These are phyloP conservation scores for Nysson spinosus DNA, from an alignment of 2,888 invertebrate species.

Conservation along the genomic window DNA sequence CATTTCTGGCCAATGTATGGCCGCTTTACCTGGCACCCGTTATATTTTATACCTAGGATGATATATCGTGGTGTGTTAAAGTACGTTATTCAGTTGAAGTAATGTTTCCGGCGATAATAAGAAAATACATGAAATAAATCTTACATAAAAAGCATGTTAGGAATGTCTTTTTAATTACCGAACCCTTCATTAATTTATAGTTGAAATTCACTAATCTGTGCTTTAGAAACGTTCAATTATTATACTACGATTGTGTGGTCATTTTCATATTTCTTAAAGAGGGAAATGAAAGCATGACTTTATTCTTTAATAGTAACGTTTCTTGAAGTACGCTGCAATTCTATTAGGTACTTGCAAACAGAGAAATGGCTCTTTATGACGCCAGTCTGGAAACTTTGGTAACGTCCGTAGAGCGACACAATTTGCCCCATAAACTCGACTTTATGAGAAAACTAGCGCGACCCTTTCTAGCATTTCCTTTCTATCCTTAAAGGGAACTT, in stretches of 20 bases:
- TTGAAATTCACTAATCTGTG: too few relatives aligned
- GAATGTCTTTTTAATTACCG: too few relatives aligned
- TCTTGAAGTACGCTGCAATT: constrained; percentile 47
- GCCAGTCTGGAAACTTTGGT: constrained; percentile 61
- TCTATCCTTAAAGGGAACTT: constrained; percentile 26
- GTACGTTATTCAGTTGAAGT: constrained; percentile 7
- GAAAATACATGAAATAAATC: constrained; percentile 13
- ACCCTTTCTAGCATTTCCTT: constrained; percentile 34
- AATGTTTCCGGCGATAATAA: too few relatives aligned
- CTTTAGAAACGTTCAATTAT: neutral
- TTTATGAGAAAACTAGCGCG: constrained; percentile 52
- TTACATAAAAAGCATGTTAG: too few relatives aligned
- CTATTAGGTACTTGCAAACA: constrained; percentile 53
- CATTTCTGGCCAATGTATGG: constrained; percentile 22
- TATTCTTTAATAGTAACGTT: constrained; percentile 53
- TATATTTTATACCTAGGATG: constrained; percentile 15
- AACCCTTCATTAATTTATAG: too few relatives aligned
- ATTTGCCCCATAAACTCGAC: constrained; percentile 51
- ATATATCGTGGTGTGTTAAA: constrained; percentile 18
- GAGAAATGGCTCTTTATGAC: constrained; percentile 59
- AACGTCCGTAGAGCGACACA: constrained; percentile 44
- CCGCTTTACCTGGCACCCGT: constrained; percentile 2
- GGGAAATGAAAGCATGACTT: constrained; percentile 22
- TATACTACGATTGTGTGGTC: neutral
- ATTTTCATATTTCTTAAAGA: too few relatives aligned